Conservation (phyloP, 2,888 invertebrate genomes). For the Conus canariensis region DNA sequence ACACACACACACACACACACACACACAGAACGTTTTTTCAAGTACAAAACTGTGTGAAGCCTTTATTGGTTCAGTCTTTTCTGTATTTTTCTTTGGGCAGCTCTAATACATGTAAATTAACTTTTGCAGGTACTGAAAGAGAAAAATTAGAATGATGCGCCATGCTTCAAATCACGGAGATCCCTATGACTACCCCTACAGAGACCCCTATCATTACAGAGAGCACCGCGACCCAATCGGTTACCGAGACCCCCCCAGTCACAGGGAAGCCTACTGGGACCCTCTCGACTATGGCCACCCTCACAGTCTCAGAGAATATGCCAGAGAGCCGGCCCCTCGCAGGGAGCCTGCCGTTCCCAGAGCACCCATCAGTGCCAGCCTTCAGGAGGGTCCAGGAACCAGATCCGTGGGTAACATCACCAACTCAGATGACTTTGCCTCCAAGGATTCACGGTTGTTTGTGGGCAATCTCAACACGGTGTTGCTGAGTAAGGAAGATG, state of each 20-base stretch:
- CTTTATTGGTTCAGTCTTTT: too few relatives aligned
- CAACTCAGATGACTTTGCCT: constrained; percentile 84
- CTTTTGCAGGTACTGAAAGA: background rate
- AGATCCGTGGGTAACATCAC: constrained; percentile 72
- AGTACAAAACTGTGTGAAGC: too few relatives aligned
- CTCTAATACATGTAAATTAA: too few relatives aligned
- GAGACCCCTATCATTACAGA: background rate
- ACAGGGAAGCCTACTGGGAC: background rate
- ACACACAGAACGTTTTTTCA: too few relatives aligned
- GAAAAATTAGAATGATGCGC: constrained; percentile 1
- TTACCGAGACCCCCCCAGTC: background rate
- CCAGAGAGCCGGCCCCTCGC: background rate
- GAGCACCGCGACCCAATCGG: background rate
- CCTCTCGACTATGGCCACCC: background rate
- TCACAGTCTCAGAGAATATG: background rate
- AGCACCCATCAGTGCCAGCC: background rate
- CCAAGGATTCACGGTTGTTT: constrained; percentile 88
- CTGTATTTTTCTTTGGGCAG: too few relatives aligned
- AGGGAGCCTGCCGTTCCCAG: background rate
- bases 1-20: too few relatives aligned
- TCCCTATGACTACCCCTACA: constrained; percentile 2
- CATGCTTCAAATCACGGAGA: background rate
- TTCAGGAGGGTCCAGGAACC: background rate
- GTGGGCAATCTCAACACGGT: constrained; percentile 89
- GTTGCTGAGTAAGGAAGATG: constrained; percentile 87